These are phyloP conservation scores for Epistrophella euchroma DNA, from an alignment of 2,888 invertebrate species.

Conservation along the genomic window DNA sequence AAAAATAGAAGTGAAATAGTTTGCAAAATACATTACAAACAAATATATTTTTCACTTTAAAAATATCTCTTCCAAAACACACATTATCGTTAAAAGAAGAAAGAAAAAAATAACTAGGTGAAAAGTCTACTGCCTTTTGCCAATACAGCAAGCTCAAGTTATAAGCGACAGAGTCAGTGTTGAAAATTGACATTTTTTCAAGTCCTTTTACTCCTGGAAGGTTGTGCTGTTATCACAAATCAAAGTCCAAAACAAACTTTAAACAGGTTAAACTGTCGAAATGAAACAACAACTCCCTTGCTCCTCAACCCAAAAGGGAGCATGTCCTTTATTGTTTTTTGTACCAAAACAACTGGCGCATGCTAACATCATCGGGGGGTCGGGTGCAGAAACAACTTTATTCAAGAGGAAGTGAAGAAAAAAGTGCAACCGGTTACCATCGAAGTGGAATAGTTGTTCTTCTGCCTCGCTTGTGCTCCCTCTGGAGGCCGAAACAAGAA, in stretches of 20 bases:
- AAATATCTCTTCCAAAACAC: slow-evolving; percentile 4
- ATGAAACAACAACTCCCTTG: slow-evolving; percentile 25
- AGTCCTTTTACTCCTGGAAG: slow-evolving; percentile 30
- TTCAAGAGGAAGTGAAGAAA: slow-evolving; percentile 49
- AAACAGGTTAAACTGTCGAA: slow-evolving; percentile 56
- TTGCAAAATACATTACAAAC: background rate
- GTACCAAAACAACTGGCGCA: background rate
- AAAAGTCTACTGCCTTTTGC: background rate
- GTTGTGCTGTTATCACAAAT: slow-evolving; percentile 55
- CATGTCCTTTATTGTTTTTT: slow-evolving; percentile 33
- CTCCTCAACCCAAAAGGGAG: slow-evolving; percentile 32
- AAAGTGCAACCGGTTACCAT: slow-evolving; percentile 54
- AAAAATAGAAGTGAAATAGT: slow-evolving; percentile 34
- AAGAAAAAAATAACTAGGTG: background rate
- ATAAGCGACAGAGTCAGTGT: background rate
- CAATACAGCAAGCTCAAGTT: background rate
- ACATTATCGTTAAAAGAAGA: slow-evolving; percentile 6
- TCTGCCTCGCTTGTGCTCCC: background rate
- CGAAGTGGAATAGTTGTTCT: slow-evolving; percentile 43
- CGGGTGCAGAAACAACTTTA: slow-evolving; percentile 26
- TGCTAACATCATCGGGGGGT: background rate
- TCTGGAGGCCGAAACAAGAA: slow-evolving; percentile 45
- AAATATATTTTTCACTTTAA: background rate
- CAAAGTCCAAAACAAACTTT: slow-evolving; percentile 68
- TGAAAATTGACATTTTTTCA: slow-evolving; percentile 31